Evolutionary conservation across 1,140 invertebrate species (phyloP), one percentile per base, ranked within the genome.

Genomic region (Drosophila ambigua): DNA sequence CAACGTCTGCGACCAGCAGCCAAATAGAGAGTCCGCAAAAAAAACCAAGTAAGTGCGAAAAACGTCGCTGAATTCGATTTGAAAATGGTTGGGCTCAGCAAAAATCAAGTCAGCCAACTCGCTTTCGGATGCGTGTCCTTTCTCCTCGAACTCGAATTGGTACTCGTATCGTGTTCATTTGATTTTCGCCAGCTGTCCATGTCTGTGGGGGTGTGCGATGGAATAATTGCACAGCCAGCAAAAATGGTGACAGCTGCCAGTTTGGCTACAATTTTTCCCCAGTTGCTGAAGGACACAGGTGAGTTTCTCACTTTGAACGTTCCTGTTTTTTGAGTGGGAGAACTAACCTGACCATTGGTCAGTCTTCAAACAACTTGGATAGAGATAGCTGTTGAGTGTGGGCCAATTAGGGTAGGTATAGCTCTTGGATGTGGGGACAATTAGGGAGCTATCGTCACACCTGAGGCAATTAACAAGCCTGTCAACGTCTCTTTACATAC

Each of bases 191-290:
- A 13, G 15, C 23, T 41, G 49, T 61, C 23, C 4, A 24, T 24
- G 23, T 0, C 23, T 24, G 23, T 24, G 65, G 46, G 39, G 44
- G 39, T 60, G 50, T 45, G 46, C 51, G 35, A 11, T 39, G 4
- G 9, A 39, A 61, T 82, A 74, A 66, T 74, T 78, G 73, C 79
- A 73, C 68, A 60, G 69, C 52, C 61, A 64, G 61, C 75, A 67
- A 45, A 76, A 63, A 4, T 63, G 57, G 55, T 16, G 16, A 16
- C 76, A 58, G 61, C 75, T 78, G 55, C 59, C 53, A n/a, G 16
- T 1, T 16, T 52, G 50, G 63, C 44, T 26, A 35, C 53, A 49
- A 69, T 79, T 63, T 67, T 54, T 63, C 46, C 57, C 62, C 2
- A 4, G 0, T 13, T 39, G 35, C 35, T 13, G 11, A 5, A 61